Conservation (phyloP, 92 coral and sea anemone species). For the Blastomussa wellsi region DNA sequence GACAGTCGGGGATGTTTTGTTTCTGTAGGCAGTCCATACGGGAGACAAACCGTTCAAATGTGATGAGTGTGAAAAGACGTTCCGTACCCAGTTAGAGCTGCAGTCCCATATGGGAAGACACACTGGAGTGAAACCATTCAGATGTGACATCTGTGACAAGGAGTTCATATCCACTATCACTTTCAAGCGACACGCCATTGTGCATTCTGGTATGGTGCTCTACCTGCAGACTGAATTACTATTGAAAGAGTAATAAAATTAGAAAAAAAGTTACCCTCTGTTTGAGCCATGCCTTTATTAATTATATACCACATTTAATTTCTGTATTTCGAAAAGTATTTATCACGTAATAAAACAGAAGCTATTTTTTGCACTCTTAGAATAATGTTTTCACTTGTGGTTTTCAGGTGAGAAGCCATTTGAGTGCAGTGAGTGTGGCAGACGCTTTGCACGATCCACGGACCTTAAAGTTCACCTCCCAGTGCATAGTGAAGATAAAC, state of each 20-base stretch:
- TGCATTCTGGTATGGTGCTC: conserved; percentile 81
- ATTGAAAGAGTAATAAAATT: not conserved
- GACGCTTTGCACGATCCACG: conserved; percentile 97
- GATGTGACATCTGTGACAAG: conserved; percentile 87
- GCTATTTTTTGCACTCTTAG: not conserved
- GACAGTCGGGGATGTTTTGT: not conserved
- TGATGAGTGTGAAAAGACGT: conserved; percentile 91
- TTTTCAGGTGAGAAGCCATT: conserved; percentile 91
- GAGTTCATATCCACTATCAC: conserved; percentile 97
- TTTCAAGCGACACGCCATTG: conserved; percentile 94
- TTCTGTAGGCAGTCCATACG: conserved; percentile 87
- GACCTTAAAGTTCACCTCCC: conserved; percentile 98
- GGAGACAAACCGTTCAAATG: conserved; percentile 99
- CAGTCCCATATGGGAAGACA: conserved; percentile 99
- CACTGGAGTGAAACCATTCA: conserved; percentile 96
- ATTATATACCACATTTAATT: no score
- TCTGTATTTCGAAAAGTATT: no score
- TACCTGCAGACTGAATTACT: not conserved
- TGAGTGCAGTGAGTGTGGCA: conserved; percentile 94
- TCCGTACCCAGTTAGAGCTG: conserved; percentile 94
- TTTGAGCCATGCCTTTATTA: no score
- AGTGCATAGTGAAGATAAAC: conserved; percentile 98
- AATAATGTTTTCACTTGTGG: not conserved
- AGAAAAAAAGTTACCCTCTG: not conserved
- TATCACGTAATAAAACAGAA: not conserved